These are phyloP conservation scores for Chaunax sp. DNA, from an alignment of 2,797 vertebrate genomes.

Conservation along the genomic window DNA sequence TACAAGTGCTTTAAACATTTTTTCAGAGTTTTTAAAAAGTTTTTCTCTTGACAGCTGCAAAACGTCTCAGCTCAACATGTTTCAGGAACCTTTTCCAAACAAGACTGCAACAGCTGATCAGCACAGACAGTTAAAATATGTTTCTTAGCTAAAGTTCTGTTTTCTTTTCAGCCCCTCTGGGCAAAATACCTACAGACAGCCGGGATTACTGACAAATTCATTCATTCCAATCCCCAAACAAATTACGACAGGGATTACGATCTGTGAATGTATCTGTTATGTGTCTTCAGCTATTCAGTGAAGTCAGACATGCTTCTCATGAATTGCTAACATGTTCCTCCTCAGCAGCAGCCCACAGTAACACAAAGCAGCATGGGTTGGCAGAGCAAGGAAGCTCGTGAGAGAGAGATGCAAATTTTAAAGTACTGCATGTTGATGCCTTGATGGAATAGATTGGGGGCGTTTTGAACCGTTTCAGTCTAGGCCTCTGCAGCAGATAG, in stretches of 20 bases:
- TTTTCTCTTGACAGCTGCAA: background rate
- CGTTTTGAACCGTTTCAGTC: constrained; percentile 3
- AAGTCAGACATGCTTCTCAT: constrained; percentile 29
- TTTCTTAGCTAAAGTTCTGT: background rate
- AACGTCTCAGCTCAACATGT: background rate
- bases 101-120: background rate
- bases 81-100: background rate
- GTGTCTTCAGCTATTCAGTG: constrained; percentile 4
- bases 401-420: constrained; percentile 38
- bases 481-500: background rate
- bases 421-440: constrained; percentile 9
- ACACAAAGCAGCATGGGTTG: constrained; percentile 5
- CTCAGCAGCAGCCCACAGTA: constrained; percentile 8
- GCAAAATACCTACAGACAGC: background rate
- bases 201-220: too few species aligned
- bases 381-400: constrained; percentile 6
- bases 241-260: background rate
- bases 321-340: constrained; percentile 32
- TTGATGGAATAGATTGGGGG: constrained; percentile 22
- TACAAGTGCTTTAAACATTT: background rate
- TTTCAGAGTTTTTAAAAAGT: background rate
- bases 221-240: background rate
- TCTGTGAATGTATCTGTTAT: background rate
- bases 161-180: background rate
- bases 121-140: too few species aligned